These are phyloP conservation scores for Florisuga fusca DNA, from an alignment of 2,797 vertebrate species.

Conservation along the genomic window DNA sequence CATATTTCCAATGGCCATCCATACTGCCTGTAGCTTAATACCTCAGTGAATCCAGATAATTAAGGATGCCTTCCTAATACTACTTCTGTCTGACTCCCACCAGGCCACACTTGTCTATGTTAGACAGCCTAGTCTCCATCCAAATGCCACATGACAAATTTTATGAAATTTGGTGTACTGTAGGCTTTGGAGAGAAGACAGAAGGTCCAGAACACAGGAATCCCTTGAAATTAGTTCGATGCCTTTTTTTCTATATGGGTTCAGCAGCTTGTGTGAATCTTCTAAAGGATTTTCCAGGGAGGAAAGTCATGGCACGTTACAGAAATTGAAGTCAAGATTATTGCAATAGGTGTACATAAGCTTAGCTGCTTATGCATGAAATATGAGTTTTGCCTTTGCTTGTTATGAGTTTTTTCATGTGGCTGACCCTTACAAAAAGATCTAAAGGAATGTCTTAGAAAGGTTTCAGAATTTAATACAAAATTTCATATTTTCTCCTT, in stretches of 20 bases:
- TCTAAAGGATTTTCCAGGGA: not conserved
- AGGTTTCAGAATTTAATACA: not conserved
- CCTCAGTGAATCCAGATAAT: not conserved
- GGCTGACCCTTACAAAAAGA: not conserved
- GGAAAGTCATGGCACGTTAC: not conserved
- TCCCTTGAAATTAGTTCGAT: not conserved
- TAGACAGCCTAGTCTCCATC: not conserved
- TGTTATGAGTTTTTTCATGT: not conserved
- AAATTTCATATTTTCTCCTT: not conserved
- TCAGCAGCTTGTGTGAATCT: not conserved
- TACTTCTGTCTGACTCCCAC: not conserved
- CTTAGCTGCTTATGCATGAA: not conserved
- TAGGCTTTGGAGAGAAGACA: not conserved
- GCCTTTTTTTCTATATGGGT: not conserved
- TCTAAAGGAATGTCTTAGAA: not conserved
- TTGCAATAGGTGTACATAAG: not conserved
- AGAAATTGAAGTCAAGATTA: not conserved
- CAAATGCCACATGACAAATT: not conserved
- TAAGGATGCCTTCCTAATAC: not conserved
- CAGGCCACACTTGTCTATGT: not conserved
- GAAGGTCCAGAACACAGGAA: not conserved
- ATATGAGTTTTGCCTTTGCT: not conserved
- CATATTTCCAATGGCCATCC: not conserved
- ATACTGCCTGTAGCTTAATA: not conserved
- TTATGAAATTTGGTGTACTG: not conserved